phyloP scores from a whole-genome alignment of 2,888 invertebrate species.

The Eumacrocentrus americanus region DNA sequence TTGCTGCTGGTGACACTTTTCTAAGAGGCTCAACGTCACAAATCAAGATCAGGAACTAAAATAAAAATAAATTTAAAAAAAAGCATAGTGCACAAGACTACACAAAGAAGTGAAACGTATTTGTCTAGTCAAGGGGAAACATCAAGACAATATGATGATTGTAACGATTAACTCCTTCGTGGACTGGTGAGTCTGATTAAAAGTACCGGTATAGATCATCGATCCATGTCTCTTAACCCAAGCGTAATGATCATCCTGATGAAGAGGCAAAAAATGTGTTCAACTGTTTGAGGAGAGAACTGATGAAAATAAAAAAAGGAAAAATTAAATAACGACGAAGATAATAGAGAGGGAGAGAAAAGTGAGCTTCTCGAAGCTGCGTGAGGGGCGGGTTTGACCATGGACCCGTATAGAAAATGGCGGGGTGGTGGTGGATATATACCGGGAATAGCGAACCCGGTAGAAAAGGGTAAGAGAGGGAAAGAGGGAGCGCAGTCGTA shows the following conservation, averaged over 20 bases:
- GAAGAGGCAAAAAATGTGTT: neutral
- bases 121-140: conserved; percentile 43
- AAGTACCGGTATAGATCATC: conserved; percentile 26
- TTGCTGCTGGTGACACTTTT: neutral
- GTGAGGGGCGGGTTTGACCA: conserved; percentile 41
- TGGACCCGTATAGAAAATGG: conserved; percentile 38
- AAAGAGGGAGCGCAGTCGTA: conserved; percentile 22
- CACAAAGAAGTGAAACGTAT: conserved; percentile 1
- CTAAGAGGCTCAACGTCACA: neutral
- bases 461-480: conserved; percentile 24
- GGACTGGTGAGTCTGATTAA: conserved; percentile 13
- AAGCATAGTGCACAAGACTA: neutral
- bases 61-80: neutral
- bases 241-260: conserved; percentile 15
- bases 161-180: conserved; percentile 13
- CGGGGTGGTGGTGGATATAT: conserved; percentile 27
- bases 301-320: conserved; percentile 20
- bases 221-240: conserved; percentile 26
- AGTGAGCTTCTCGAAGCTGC: conserved; percentile 20
- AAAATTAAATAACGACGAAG: conserved; percentile 33
- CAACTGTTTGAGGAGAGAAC: conserved; percentile 10
- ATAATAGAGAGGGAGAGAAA: conserved; percentile 37
- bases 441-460: conserved; percentile 28
- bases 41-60: neutral
- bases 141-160: conserved; percentile 1